phyloP scores from a whole-genome alignment of 2,888 invertebrate species.

The Noctua pronuba region DNA sequence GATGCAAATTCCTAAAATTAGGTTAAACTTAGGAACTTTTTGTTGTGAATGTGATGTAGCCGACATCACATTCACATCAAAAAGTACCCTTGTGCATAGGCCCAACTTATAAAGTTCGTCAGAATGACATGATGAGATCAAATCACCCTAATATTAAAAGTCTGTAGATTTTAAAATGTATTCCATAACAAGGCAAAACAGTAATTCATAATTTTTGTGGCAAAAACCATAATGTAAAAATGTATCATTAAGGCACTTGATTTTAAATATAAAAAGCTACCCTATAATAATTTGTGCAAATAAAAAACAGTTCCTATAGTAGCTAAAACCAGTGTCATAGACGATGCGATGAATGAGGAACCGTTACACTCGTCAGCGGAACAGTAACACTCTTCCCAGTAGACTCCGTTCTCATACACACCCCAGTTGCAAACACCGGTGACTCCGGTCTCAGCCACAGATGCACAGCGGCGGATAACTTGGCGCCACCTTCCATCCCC shows the following conservation, averaged over 20 bases:
- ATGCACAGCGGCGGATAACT: conserved; percentile 96
- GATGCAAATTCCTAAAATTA: background rate
- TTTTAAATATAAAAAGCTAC: conserved; percentile 15
- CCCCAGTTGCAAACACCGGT: conserved; percentile 99
- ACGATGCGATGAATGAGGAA: conserved; percentile 74
- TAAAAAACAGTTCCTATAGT: conserved; percentile 52
- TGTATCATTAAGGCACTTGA: conserved; percentile 59
- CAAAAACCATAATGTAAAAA: conserved; percentile 37
- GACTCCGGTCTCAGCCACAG: conserved; percentile 97
- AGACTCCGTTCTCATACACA: conserved; percentile 97
- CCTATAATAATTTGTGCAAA: conserved; percentile 56
- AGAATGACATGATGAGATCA: conserved; percentile 7
- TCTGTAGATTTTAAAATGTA: background rate
- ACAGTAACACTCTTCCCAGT: conserved; percentile 99
- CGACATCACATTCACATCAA: background rate
- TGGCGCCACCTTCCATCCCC: conserved; percentile 99
- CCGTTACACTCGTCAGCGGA: conserved; percentile 96
- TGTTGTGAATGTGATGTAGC: too few relatives aligned
- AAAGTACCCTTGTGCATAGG: background rate
- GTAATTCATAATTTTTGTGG: background rate
- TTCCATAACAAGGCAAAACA: background rate
- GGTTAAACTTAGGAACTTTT: too few relatives aligned
- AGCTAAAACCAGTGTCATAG: conserved; percentile 69
- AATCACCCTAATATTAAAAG: background rate
- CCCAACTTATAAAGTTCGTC: background rate